Percentiles rank a stretch among this genome's conserved stretches.
Evolutionary conservation across 2,888 invertebrate genomes (phyloP).

Genomic region (Lucinisca nassula): DNA sequence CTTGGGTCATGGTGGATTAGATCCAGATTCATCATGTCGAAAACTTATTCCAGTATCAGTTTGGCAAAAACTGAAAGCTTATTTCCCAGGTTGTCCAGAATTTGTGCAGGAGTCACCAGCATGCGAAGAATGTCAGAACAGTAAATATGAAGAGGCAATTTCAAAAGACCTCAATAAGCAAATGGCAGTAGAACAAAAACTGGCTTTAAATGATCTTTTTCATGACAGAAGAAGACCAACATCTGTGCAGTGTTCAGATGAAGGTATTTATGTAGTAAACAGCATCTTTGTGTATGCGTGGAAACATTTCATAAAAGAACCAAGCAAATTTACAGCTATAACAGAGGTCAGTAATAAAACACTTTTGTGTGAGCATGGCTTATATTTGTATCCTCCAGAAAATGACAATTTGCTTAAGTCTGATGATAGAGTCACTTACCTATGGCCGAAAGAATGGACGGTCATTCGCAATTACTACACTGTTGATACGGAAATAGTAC

Average conservation of each 20-base stretch:
- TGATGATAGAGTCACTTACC: slow-evolving; percentile 67
- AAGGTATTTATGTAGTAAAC: slow-evolving; percentile 80
- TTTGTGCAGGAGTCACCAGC: slow-evolving; percentile 73
- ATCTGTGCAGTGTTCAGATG: slow-evolving; percentile 60
- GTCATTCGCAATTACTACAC: slow-evolving; percentile 72
- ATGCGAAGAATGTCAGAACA: slow-evolving; percentile 83
- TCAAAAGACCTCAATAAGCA: slow-evolving; percentile 71
- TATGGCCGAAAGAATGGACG: slow-evolving; percentile 83
- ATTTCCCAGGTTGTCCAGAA: slow-evolving; percentile 87
- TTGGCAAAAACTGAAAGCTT: slow-evolving; percentile 89
- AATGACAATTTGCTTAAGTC: slow-evolving; percentile 55
- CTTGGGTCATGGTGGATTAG: slow-evolving; percentile 88
- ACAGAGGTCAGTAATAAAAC: slow-evolving; percentile 77
- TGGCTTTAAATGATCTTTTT: slow-evolving; percentile 86
- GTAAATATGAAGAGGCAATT: slow-evolving; percentile 68
- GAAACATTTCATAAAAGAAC: slow-evolving; percentile 88
- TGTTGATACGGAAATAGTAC: slow-evolving; percentile 80
- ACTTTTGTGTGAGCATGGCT: slow-evolving; percentile 85
- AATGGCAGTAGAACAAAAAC: slow-evolving; percentile 86
- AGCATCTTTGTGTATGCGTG: slow-evolving; percentile 88
- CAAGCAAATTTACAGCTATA: slow-evolving; percentile 75
- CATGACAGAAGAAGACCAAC: slow-evolving; percentile 86
- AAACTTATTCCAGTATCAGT: slow-evolving; percentile 89
- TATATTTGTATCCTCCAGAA: slow-evolving; percentile 81
- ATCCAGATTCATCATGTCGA: slow-evolving; percentile 87